These are phyloP conservation scores for Cyaniris semiargus DNA, from an alignment of 2,888 invertebrate species.

Conservation along the genomic window DNA sequence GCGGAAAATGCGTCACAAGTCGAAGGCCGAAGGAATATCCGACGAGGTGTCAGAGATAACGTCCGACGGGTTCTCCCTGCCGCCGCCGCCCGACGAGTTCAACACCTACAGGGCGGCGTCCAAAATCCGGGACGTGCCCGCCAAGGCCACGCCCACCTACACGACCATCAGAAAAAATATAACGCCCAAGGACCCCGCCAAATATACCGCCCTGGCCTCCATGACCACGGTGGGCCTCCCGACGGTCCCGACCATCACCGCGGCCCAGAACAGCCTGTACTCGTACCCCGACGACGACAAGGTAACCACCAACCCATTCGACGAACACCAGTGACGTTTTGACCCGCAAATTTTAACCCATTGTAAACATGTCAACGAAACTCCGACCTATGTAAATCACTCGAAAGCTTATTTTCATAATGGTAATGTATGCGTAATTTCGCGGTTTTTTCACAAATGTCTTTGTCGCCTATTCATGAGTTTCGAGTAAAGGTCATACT, in stretches of 20 bases:
- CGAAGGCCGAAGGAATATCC: conserved; percentile 57
- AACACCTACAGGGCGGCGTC: conserved; percentile 66
- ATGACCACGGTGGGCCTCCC: conserved; percentile 72
- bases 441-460: neutral
- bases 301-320: conserved; percentile 72
- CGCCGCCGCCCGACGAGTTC: conserved; percentile 74
- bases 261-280: conserved; percentile 58
- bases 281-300: conserved; percentile 68
- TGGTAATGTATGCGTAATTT: neutral
- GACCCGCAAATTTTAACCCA: neutral
- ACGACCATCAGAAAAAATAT: conserved; percentile 62
- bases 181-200: conserved; percentile 53
- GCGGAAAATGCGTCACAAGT: conserved; percentile 65
- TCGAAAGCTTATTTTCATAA: conserved; percentile 14
- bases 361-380: conserved; percentile 20
- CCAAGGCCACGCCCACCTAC: conserved; percentile 62
- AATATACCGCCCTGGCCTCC: conserved; percentile 59
- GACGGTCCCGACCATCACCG: conserved; percentile 64
- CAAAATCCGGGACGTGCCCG: conserved; percentile 64
- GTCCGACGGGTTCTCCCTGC: conserved; percentile 71
- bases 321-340: conserved; percentile 50
- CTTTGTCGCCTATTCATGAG: conserved; percentile 2
- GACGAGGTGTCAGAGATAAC: conserved; percentile 71
- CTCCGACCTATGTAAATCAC: conserved; percentile 3
- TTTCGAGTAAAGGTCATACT: conserved; percentile 13